A percentile compares a stretch with the other conserved stretches of the same genome.
These are phyloP conservation scores for Poeciliopsis paucimaculata DNA, from an alignment of 2,797 vertebrate genomes.

Conservation along the genomic window DNA sequence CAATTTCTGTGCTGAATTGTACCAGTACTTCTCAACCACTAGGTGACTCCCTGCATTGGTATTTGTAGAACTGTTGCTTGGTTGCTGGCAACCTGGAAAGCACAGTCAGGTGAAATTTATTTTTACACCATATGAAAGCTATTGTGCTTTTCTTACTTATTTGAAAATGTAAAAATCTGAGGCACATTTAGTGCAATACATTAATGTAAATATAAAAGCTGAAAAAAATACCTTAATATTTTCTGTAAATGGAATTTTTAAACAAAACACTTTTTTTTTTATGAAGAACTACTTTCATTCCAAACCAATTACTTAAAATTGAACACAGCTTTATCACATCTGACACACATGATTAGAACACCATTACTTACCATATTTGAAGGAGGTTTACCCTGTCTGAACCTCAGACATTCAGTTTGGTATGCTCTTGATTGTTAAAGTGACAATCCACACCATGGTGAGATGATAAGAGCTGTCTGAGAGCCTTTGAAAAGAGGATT, in stretches of 20 bases:
- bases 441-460: neutral
- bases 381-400: neutral
- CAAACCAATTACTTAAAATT: neutral
- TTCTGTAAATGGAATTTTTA: neutral
- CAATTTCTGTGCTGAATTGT: slow-evolving; percentile 1
- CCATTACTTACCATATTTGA: neutral
- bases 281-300: no score
- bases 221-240: neutral
- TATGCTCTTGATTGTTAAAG: neutral
- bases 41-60: slow-evolving; percentile 47
- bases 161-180: neutral
- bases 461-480: neutral
- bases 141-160: neutral
- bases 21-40: slow-evolving; percentile 35
- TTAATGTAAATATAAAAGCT: neutral
- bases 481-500: neutral
- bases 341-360: neutral
- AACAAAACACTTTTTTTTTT: neutral
- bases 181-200: neutral
- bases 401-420: neutral
- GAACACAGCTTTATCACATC: neutral
- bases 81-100: neutral
- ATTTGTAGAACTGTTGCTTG: neutral
- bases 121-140: neutral
- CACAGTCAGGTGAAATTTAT: neutral